Conservation (phyloP, 2,113 vertebrate species). For the Anseranas semipalmata region DNA sequence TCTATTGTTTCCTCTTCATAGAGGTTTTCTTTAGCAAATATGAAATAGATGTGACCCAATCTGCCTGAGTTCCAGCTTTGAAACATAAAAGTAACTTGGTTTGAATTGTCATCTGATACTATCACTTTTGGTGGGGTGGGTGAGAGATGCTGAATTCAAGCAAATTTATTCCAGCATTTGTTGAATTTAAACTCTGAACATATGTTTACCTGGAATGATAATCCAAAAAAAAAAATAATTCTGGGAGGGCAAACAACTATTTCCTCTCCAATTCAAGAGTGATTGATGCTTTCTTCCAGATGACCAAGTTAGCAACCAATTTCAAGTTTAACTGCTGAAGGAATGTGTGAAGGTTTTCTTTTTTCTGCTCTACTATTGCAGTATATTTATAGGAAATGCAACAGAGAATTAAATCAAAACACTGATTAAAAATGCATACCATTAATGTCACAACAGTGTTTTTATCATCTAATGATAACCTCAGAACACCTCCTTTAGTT, state of each 20-base stretch:
- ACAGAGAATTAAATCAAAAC: constrained; percentile 87
- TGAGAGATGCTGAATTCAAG: background rate
- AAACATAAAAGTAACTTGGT: background rate
- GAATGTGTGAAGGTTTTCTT: constrained; percentile 39
- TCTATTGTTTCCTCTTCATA: background rate
- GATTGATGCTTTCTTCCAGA: constrained; percentile 10
- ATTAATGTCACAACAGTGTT: constrained; percentile 84
- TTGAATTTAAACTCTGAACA: background rate
- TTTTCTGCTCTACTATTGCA: constrained; percentile 24
- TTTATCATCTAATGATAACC: constrained; percentile 80
- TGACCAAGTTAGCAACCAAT: constrained; percentile 10
- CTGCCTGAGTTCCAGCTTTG: background rate
- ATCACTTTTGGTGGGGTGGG: background rate
- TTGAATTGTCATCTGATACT: background rate
- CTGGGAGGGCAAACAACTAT: background rate
- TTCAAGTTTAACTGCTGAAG: constrained; percentile 38
- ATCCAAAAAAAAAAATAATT: background rate
- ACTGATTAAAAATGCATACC: constrained; percentile 86
- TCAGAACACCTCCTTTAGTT: constrained; percentile 70
- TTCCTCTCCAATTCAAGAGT: background rate
- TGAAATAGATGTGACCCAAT: background rate
- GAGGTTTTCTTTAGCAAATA: background rate
- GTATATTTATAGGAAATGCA: constrained; percentile 55
- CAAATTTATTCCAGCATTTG: constrained; percentile 13
- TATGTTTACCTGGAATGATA: constrained; percentile 29